A percentile compares a stretch with the other conserved stretches of the same genome.
These are phyloP conservation scores for Anhinga rufa DNA, from an alignment of 2,113 vertebrate genomes.

Conservation along the genomic window DNA sequence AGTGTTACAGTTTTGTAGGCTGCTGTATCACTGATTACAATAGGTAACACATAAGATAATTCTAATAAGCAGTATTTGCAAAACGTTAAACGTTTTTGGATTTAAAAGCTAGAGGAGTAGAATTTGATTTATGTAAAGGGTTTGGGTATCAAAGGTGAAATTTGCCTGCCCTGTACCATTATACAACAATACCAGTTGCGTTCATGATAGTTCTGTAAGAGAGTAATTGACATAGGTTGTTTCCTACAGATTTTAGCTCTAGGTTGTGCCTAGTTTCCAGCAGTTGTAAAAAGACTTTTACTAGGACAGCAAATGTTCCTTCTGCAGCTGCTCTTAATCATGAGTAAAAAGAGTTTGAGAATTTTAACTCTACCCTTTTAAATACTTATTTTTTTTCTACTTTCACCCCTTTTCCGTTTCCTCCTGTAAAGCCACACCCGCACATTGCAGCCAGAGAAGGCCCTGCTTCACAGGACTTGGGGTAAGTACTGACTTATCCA, in stretches of 20 bases:
- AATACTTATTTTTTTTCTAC: background rate
- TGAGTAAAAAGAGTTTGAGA: background rate
- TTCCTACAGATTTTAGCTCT: background rate
- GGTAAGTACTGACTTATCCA: constrained; percentile 44
- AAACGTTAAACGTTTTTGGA: background rate
- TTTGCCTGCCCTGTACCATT: background rate
- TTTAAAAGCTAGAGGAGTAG: background rate
- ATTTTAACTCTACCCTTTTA: background rate
- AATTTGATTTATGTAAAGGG: background rate
- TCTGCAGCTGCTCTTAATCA: background rate
- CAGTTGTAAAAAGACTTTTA: background rate
- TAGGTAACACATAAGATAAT: background rate
- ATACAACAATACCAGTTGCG: background rate
- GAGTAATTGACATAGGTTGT: background rate
- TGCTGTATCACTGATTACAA: background rate
- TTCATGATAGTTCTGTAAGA: background rate
- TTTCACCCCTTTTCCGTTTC: background rate
- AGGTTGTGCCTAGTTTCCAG: background rate
- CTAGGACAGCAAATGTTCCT: background rate
- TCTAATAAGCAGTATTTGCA: background rate
- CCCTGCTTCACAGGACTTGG: background rate
- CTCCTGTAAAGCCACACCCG: background rate
- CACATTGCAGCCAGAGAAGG: background rate
- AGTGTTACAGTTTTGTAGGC: background rate
- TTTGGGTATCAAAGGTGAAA: background rate